Percentiles rank a stretch among this genome's conserved stretches.
phyloP scores from a whole-genome alignment of 1,140 invertebrate genomes.

The Aphidius ervi region DNA sequence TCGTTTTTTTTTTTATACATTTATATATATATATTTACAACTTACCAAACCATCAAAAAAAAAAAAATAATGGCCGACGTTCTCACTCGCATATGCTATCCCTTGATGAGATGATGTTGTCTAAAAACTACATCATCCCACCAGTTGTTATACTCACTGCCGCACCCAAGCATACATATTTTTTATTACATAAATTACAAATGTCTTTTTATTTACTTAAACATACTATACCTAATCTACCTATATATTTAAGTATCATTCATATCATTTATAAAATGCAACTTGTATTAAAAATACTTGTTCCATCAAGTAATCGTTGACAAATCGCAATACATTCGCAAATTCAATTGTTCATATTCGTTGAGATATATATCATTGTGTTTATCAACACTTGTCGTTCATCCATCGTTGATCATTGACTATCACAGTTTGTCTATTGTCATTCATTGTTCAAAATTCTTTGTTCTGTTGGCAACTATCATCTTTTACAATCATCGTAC shows the following conservation, averaged over 20 bases:
- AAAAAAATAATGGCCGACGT: conserved; percentile 42
- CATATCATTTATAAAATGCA: too few relatives aligned
- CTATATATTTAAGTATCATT: conserved; percentile 29
- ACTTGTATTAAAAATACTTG: too few relatives aligned
- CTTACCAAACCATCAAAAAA: too few relatives aligned
- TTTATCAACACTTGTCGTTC: not conserved
- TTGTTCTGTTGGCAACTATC: conserved; percentile 53
- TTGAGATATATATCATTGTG: too few relatives aligned
- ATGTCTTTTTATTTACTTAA: conserved; percentile 45
- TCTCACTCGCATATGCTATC: conserved; percentile 43
- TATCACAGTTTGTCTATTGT: conserved; percentile 32
- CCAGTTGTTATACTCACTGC: conserved; percentile 53
- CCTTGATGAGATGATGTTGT: conserved; percentile 25
- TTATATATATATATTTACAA: conserved; percentile 27
- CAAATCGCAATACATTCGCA: too few relatives aligned
- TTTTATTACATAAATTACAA: conserved; percentile 52
- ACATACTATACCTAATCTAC: conserved; percentile 33
- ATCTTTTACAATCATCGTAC: conserved; percentile 49
- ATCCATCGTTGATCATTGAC: too few relatives aligned
- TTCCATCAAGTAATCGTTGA: too few relatives aligned
- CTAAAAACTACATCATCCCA: conserved; percentile 30
- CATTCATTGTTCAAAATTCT: conserved; percentile 51
- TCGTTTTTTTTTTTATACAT: conserved; percentile 39
- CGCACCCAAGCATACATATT: conserved; percentile 52
- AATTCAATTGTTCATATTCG: too few relatives aligned